Base-by-base conservation (phyloP, 2,113 vertebrate genomes). In the Puntigrus tetrazona region DNA sequence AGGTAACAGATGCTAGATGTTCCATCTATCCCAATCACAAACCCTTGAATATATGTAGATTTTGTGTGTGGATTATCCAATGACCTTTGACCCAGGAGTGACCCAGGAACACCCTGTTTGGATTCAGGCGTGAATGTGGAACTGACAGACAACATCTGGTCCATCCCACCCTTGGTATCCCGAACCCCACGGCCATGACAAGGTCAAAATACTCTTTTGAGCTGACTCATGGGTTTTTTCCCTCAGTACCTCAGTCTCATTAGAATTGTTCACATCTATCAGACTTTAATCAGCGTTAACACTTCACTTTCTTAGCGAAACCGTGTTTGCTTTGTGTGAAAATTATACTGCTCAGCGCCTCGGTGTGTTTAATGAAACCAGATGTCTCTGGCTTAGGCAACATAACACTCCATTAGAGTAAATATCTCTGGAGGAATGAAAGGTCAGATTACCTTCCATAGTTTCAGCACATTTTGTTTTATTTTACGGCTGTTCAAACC, bases 81-180 rank as follows among this genome's bases (percentile, higher is more conserved):
- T 74, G 76, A 75, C 75, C 57, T 75, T 55, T 83, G 63, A 41
- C 85, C 75, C n/a, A 18, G 16, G 41, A 50, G 65, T 79, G 75
- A 86, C 74, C 78, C 61, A 9, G 14, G 16, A 69, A 77, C 70
- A 67, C 80, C 57, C 85, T 80, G 31, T 67, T 45, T 74, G 50
- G 85, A 77, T 86, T 82, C 57, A 47, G 11, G 38, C 55, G 27
- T 52, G 69, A 63, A 34, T 3, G 0, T 13, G 55, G 47, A 81
- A 63, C 50, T 81, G 76, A 41, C 27, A 29, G 57, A 8, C 31
- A 70, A 74, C 85, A 86, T 86, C 85, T 86, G 81, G 31, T 86
- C 38, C 14, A 43, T 14, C 18, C 57, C 75, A 70, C 20, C 2
- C 59, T 34, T 43, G 27, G 29, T 22, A 52, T 55, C 16, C 22